phyloP scores from a whole-genome alignment of 2,888 invertebrate genomes.

The Campoplex nolae region DNA sequence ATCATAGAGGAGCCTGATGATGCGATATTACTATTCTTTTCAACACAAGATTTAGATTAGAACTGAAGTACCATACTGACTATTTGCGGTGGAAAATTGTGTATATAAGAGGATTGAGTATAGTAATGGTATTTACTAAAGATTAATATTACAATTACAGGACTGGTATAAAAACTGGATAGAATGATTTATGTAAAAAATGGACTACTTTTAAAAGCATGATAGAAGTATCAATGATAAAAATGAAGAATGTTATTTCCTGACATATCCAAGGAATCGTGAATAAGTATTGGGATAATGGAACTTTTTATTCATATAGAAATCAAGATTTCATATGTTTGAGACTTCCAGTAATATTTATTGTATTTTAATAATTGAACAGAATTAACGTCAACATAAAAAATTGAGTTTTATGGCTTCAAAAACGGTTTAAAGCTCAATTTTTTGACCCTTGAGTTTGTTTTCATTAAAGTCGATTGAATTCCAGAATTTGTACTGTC shows the following conservation, averaged over 20 bases:
- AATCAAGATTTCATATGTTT: neutral
- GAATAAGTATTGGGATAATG: neutral
- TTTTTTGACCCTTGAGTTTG: constrained; percentile 83
- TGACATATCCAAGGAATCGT: neutral
- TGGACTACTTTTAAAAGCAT: neutral
- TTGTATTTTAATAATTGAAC: neutral
- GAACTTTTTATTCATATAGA: neutral
- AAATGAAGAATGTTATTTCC: neutral
- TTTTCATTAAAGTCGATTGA: constrained; percentile 87
- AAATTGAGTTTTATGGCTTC: neutral
- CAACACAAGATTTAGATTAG: too few relatives aligned
- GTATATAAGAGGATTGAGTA: too few relatives aligned
- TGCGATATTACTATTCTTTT: too few relatives aligned
- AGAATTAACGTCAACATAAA: neutral
- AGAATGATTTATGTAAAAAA: too few relatives aligned
- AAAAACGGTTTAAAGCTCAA: constrained; percentile 64
- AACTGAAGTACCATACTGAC: too few relatives aligned
- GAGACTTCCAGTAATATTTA: constrained; percentile 15
- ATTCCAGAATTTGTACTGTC: constrained; percentile 88
- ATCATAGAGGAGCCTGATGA: too few relatives aligned
- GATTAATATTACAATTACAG: too few relatives aligned
- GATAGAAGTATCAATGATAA: neutral
- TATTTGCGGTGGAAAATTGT: too few relatives aligned
- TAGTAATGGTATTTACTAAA: too few relatives aligned
- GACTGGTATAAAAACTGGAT: too few relatives aligned